Base-by-base conservation (phyloP, 2,797 vertebrate species). In the Rhadinocentrus ornatus region DNA sequence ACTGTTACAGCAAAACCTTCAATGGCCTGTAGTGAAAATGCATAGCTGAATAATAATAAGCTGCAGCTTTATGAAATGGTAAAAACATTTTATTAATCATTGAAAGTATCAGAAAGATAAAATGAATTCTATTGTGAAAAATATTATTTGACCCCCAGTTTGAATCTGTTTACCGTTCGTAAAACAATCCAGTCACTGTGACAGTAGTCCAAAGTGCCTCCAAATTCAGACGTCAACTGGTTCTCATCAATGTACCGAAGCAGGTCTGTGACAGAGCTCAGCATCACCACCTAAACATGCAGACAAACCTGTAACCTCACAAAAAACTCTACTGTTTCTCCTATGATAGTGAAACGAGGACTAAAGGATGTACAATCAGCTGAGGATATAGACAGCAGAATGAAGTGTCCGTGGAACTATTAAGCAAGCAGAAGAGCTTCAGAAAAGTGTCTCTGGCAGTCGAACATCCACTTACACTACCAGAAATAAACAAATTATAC, bases 151-250 rank as follows among this genome's bases (percentile, higher is more conserved):
- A 9, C 9, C 16, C 0, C 16, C 31, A 15, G 10, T 18, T 2
- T 24, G 34, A 48, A 65, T 64, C 54, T 63, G 34, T 27, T 66
- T 95, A 99, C 97, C 77, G 97, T 99, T 92, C 97, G 95, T 88
- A 97, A 95, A 91, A 97, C 91, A 85, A 99, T 96, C 97, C 98
- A 99, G 94, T 98, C 96, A 63, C 96, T 96, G 77, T 99, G 97
- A 86, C 96, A 96, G 85, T 98, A 99, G 80, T 98, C 96, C 88
- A 99, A 93, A 37, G 96, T 97, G 82, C 98, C 97, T 82, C 98
- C 98, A 22, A 98, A 98, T 91, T 99, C 98, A 0, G 96, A 95
- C 22, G 97, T 99, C 79, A 99, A 88, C 63, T 99, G 97, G 85
- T 96, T 97, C 83, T 97, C 97, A 59, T 97, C 95, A n/a, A 99